Percentiles rank a stretch among this genome's conserved stretches.
These are phyloP conservation scores for Otus scops DNA, from an alignment of 2,797 vertebrate genomes.

Conservation along the genomic window DNA sequence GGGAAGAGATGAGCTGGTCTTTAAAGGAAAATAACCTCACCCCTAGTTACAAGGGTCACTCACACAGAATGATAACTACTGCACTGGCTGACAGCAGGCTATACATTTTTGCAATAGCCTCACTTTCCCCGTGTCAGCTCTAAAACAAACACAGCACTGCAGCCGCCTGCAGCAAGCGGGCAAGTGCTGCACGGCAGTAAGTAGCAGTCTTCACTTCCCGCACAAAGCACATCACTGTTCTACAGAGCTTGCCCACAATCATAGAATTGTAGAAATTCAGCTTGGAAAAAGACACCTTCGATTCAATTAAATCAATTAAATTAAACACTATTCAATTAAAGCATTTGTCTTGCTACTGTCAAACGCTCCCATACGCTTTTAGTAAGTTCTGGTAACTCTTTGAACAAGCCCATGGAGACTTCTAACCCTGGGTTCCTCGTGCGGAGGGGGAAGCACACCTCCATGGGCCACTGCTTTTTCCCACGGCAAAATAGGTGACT, in stretches of 20 bases:
- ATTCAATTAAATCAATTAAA: too few species aligned
- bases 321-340: neutral
- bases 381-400: neutral
- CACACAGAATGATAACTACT: neutral
- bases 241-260: neutral
- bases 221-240: neutral
- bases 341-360: neutral
- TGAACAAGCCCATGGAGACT: neutral
- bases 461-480: neutral
- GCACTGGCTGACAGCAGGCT: neutral
- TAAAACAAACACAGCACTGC: neutral
- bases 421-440: neutral
- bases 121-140: neutral
- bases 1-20: neutral
- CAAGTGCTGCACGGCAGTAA: neutral
- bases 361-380: neutral
- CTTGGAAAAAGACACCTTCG: neutral
- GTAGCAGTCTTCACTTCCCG: accelerated
- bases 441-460: neutral
- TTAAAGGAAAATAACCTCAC: neutral
- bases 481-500: neutral
- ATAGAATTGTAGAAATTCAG: neutral
- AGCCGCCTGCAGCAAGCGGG: neutral
- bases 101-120: neutral
- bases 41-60: neutral